These are phyloP conservation scores for Ennomos fuscantarius DNA, from an alignment of 2,888 invertebrate genomes.

Conservation along the genomic window DNA sequence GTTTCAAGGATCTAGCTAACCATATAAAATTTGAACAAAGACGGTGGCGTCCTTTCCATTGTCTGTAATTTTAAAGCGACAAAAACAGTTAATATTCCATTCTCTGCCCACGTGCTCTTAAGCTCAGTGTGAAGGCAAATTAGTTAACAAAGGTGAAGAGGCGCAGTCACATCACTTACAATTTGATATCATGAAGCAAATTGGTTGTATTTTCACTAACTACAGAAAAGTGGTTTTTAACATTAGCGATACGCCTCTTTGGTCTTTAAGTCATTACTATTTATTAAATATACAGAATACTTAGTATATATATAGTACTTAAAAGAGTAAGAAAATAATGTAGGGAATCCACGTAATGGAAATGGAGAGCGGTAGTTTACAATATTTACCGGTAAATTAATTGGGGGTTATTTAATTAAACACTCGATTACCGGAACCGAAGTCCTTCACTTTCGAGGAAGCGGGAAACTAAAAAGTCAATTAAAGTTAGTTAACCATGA, in stretches of 20 bases:
- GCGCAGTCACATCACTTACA: constrained; percentile 30
- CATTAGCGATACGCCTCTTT: neutral
- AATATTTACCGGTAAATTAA: constrained; percentile 47
- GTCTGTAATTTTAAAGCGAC: constrained; percentile 41
- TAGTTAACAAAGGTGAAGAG: constrained; percentile 34
- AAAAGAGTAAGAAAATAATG: constrained; percentile 25
- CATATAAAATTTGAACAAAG: constrained; percentile 38
- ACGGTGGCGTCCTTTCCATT: constrained; percentile 42
- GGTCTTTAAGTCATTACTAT: too few relatives aligned
- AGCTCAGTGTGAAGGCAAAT: constrained; percentile 43
- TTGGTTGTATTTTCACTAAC: constrained; percentile 14
- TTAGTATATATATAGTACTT: neutral
- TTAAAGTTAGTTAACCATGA: constrained; percentile 43
- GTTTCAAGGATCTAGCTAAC: constrained; percentile 39
- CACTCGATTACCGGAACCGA: constrained; percentile 55
- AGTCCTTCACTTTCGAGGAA: constrained; percentile 64
- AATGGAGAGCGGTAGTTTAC: constrained; percentile 41
- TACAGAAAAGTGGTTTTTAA: constrained; percentile 2
- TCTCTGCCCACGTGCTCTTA: constrained; percentile 47
- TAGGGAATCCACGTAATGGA: constrained; percentile 12
- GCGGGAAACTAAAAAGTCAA: constrained; percentile 51
- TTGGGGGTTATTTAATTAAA: constrained; percentile 47
- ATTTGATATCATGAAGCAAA: constrained; percentile 30
- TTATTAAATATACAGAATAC: neutral
- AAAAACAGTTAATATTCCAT: constrained; percentile 36